Evolutionary conservation across 2,888 invertebrate genomes (phyloP).

Genomic region (Scaptomyza cyrtandrae): DNA sequence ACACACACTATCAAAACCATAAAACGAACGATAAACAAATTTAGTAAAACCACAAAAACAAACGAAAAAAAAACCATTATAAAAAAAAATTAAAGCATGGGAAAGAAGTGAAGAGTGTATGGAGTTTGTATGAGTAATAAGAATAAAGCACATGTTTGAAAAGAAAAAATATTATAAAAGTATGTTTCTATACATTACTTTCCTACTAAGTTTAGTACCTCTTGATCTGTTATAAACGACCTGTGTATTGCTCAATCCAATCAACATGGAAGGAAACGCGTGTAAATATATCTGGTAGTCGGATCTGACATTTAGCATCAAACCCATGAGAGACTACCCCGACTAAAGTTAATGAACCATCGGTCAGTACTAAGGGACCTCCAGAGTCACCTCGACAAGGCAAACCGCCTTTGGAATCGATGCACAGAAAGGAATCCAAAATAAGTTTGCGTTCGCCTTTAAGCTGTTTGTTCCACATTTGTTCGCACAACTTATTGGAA

Average conservation of each 20-base stretch:
- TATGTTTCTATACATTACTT: background rate
- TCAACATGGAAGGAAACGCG: slow-evolving; percentile 43
- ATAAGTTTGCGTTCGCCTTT: slow-evolving; percentile 23
- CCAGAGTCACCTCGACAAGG: slow-evolving; percentile 66
- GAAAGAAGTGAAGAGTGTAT: slow-evolving; percentile 49
- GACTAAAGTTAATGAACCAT: slow-evolving; percentile 47
- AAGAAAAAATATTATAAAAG: slow-evolving; percentile 50
- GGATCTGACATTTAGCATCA: slow-evolving; percentile 41
- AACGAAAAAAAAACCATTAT: slow-evolving; percentile 46
- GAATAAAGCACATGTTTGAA: slow-evolving; percentile 84
- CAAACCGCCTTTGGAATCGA: slow-evolving; percentile 47
- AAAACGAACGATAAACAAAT: slow-evolving; percentile 56
- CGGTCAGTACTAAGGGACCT: slow-evolving; percentile 53
- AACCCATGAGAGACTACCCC: slow-evolving; percentile 66
- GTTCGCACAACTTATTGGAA: slow-evolving; percentile 45
- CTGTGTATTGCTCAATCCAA: slow-evolving; percentile 52
- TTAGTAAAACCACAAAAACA: slow-evolving; percentile 57
- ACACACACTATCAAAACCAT: slow-evolving; percentile 68
- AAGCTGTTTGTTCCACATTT: slow-evolving; percentile 45
- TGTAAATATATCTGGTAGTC: slow-evolving; percentile 57
- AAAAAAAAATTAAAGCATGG: slow-evolving; percentile 55
- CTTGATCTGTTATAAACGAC: background rate
- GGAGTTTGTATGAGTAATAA: slow-evolving; percentile 79
- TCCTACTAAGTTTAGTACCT: background rate
- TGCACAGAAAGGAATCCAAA: slow-evolving; percentile 47